phyloP scores from a whole-genome alignment of 2,113 vertebrate species.

The Rattus rattus region DNA sequence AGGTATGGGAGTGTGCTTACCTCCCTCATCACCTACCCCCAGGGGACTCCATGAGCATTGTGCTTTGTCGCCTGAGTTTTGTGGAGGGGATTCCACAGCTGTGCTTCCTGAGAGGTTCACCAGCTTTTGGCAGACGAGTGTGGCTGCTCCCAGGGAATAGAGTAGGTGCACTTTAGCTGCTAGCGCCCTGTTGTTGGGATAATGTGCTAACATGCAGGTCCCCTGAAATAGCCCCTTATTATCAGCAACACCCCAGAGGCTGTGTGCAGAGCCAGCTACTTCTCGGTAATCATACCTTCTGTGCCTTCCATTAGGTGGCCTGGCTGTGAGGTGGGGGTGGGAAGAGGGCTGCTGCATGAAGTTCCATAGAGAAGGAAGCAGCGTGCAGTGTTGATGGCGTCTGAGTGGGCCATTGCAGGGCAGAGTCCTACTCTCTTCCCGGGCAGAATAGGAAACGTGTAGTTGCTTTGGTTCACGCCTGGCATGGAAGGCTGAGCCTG shows the following conservation, averaged over 20 bases:
- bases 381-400: accelerated
- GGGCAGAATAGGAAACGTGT: accelerated
- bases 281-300: slow-evolving; percentile 72
- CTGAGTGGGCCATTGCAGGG: accelerated
- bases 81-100: neutral
- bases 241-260: slow-evolving; percentile 73
- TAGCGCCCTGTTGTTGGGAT: slow-evolving; percentile 68
- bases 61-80: neutral
- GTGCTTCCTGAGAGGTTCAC: neutral
- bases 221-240: slow-evolving; percentile 73
- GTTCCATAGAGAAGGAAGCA: accelerated
- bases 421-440: neutral
- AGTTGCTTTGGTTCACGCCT: accelerated
- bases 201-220: slow-evolving; percentile 69
- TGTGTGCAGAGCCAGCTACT: slow-evolving; percentile 68
- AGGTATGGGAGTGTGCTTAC: accelerated
- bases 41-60: neutral
- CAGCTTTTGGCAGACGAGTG: neutral
- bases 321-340: slow-evolving; percentile 53
- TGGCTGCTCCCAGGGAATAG: slow-evolving; percentile 62
- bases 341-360: neutral
- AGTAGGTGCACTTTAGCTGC: slow-evolving; percentile 64
- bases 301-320: slow-evolving; percentile 56
- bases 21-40: accelerated
- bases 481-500: neutral